Evolutionary conservation across 2,113 vertebrate species (phyloP), one percentile per base, ranked within the genome.

Genomic region (Perca flavescens): DNA sequence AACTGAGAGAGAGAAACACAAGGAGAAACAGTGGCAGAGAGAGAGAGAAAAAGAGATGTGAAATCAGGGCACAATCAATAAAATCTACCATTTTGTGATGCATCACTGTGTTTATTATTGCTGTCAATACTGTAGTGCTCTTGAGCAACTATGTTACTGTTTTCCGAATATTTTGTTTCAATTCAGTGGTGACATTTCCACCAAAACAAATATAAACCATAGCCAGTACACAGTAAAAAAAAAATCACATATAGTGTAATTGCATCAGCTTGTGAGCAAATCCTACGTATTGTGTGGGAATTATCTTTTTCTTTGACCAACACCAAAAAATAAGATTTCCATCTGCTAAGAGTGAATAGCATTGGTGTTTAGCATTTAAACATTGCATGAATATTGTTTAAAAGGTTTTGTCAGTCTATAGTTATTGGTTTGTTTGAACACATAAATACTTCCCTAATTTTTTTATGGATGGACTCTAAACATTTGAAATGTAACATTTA

Each of bases 31-130:
- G n/a, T 14, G 1, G 28, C 3, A 58, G 28, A 49, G 52, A 77
- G 40, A n/a, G 28, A 21, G 34, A 57, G 25, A 56, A 43, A 79
- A 22, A 47, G 2, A 60, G 21, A 73, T 12, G 31, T 36, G 16
- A 25, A 11, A 50, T 19, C 22, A 61, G 22, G 28, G 52, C 56
- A 70, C 11, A 43, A 63, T 88, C 82, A 91, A 90, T 91, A 89
- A 91, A 91, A 88, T 54, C 28, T 58, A 56, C 5, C 31, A 70
- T 79, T 63, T 57, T 85, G 31, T 80, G 63, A 80, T 64, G 74
- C 61, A 88, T 78, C 31, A 46, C n/a, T 88, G 81, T 88, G 61
- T 74, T 85, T 75, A 13, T 84, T 62, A 47, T 77, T 82, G 54
- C 63, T 53, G 70, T 19, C 47, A 65, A 56, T 21, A 49, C 34